Evolutionary conservation across 1,140 invertebrate species (phyloP), one percentile per base, ranked within the genome.

Genomic region (Eufriesea mexicana): DNA sequence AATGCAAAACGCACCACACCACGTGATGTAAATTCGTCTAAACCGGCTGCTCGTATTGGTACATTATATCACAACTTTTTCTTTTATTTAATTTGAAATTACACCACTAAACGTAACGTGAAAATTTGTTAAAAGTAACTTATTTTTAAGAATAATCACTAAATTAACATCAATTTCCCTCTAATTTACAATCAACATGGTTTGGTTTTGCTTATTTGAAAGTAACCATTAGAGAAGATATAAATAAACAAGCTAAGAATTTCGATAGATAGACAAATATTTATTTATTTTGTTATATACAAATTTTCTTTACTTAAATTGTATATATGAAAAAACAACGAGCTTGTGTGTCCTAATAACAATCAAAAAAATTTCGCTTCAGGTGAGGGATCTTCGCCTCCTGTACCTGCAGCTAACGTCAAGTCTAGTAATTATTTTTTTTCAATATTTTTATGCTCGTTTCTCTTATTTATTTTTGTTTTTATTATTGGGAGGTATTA

Each of bases 341-440:
- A 45, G 62, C 45, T 42, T 64, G 42, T 72, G 35, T 61, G 59
- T 72, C 47, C 54, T 87, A 85, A 70, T 88, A 89, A 90, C 74
- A 82, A 77, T 80, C 72, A 71, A 55, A 83, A 70, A 85, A 79
- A 90, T 93, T 93, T 90, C 88, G 90, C 92, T 92, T 90, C 93
- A 93, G 92, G 94, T 91, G 89, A 93, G 85, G 92, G 89, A 88
- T 91, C 91, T 75, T 90, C 87, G 83, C 90, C 90, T 86, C 90
- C 92, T 75, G 83, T 91, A 79, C 92, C 90, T 79, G 89, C 91
- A 86, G 90, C 91, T 84, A 88, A 89, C 85, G 84, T 86, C 85
- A 93, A 92, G 89, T 74, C 90, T 93, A 91, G 94, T 95, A 95
- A 94, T 92, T 93, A 92, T 92, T 90, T 84, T 92, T 91, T 45